Conservation (phyloP, 2,888 invertebrate species). For the Halocaridina rubra region DNA sequence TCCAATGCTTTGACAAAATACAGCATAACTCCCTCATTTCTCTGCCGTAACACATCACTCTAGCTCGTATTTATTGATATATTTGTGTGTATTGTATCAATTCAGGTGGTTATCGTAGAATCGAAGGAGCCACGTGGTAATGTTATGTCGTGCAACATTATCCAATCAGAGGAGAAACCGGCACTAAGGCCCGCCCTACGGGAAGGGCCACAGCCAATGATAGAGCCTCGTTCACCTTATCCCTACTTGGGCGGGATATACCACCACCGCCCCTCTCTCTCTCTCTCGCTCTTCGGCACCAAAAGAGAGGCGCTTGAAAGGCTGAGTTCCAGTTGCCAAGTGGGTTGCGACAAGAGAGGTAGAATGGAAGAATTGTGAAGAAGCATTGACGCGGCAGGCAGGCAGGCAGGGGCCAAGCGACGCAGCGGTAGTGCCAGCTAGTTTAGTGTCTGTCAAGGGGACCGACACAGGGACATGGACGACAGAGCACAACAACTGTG, state of each 20-base stretch:
- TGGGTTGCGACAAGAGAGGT: conserved; percentile 57
- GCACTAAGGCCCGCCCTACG: conserved; percentile 34
- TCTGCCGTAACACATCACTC: too few relatives aligned
- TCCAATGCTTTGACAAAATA: too few relatives aligned
- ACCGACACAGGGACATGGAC: conserved; percentile 51
- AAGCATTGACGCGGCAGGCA: conserved; percentile 44
- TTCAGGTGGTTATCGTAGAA: conserved; percentile 51
- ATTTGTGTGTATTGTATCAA: too few relatives aligned
- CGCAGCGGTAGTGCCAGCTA: conserved; percentile 60
- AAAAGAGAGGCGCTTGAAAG: conserved; percentile 60
- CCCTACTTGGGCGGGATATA: conserved; percentile 35
- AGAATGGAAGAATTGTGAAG: conserved; percentile 59
- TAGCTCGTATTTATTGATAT: too few relatives aligned
- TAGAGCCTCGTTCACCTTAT: conserved; percentile 2
- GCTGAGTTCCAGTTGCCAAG: conserved; percentile 62
- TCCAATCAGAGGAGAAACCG: conserved; percentile 31
- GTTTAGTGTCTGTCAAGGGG: conserved; percentile 47
- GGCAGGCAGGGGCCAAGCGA: conserved; percentile 56
- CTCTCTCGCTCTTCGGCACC: conserved; percentile 53
- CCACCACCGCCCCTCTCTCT: conserved; percentile 7
- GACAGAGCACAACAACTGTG: conserved; percentile 51
- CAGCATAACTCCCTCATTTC: too few relatives aligned
- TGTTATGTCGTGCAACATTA: conserved; percentile 49
- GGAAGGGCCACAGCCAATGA: conserved; percentile 20
- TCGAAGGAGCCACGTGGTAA: conserved; percentile 62